Evolutionary conservation across 2,113 vertebrate genomes (phyloP).

Genomic region (Thunnus maccoyii): DNA sequence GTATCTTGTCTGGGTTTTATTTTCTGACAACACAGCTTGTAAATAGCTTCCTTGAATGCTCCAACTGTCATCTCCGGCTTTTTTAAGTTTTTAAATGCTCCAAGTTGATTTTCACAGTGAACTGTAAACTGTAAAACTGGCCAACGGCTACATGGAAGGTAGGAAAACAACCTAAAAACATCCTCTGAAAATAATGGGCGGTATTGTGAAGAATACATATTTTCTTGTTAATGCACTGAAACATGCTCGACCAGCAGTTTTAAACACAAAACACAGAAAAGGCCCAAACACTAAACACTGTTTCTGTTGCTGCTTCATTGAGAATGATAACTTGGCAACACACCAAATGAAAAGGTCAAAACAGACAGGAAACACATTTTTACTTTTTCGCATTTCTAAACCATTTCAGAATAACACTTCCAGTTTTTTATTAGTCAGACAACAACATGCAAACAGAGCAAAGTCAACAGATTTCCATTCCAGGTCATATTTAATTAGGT

Average conservation of each 20-base stretch:
- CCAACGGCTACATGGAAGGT: no score
- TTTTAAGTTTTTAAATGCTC: no score
- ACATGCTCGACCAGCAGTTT: not conserved
- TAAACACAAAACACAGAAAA: not conserved
- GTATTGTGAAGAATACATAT: not conserved
- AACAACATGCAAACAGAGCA: slow-evolving; percentile 11
- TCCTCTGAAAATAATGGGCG: not conserved
- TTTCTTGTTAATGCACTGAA: not conserved
- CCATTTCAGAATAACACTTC: slow-evolving; percentile 4
- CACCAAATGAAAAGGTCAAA: not conserved
- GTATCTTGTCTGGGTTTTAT: no score
- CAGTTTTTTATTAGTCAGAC: slow-evolving; percentile 8
- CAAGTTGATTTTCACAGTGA: no score
- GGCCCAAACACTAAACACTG: not conserved
- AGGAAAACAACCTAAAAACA: no score
- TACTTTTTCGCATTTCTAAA: not conserved
- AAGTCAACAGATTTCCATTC: slow-evolving; percentile 52
- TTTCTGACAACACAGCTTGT: no score
- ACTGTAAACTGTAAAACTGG: no score
- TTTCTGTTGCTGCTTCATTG: not conserved
- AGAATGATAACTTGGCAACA: not conserved
- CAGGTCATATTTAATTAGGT: slow-evolving; percentile 38
- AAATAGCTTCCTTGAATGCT: no score
- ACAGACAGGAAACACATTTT: slow-evolving; percentile 15
- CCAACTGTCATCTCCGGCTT: no score